Conservation (phyloP, 2,888 invertebrate genomes). For the Athripsodes cinereus region DNA sequence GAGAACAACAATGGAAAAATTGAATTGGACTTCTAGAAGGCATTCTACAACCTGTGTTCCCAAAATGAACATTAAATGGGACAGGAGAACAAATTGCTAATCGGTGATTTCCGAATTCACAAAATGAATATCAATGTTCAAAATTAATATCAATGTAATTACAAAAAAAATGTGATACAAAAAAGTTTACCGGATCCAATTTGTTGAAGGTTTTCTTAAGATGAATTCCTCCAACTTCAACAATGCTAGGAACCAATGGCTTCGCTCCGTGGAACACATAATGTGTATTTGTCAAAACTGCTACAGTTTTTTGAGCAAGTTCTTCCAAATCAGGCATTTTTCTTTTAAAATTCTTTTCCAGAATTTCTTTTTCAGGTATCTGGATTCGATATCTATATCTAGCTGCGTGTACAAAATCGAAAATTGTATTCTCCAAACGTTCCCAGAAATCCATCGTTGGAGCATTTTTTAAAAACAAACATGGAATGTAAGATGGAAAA, state of each 20-base stretch:
- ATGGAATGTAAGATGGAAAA: constrained; percentile 47
- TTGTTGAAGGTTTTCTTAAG: constrained; percentile 33
- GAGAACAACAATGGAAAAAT: too few relatives aligned
- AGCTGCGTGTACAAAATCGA: constrained; percentile 29
- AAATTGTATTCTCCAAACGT: constrained; percentile 41
- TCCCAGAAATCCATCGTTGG: constrained; percentile 40
- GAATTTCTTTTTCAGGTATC: constrained; percentile 33
- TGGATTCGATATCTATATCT: constrained; percentile 33
- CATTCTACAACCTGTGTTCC: too few relatives aligned
- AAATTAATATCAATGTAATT: too few relatives aligned
- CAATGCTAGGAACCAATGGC: constrained; percentile 40
- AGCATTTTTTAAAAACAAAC: constrained; percentile 32
- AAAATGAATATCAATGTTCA: too few relatives aligned
- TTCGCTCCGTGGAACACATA: constrained; percentile 40
- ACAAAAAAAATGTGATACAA: too few relatives aligned
- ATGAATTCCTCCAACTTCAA: constrained; percentile 51
- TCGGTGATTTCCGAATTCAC: too few relatives aligned
- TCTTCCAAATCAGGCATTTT: constrained; percentile 37
- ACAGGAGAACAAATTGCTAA: too few relatives aligned
- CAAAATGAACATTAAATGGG: too few relatives aligned
- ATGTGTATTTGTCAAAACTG: constrained; percentile 45
- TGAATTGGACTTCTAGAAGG: too few relatives aligned
- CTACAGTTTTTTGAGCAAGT: constrained; percentile 40
- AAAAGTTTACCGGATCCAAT: constrained; percentile 1
- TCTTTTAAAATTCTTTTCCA: constrained; percentile 35